Conservation (phyloP, 2,888 invertebrate species). For the Drosophila formosana region DNA sequence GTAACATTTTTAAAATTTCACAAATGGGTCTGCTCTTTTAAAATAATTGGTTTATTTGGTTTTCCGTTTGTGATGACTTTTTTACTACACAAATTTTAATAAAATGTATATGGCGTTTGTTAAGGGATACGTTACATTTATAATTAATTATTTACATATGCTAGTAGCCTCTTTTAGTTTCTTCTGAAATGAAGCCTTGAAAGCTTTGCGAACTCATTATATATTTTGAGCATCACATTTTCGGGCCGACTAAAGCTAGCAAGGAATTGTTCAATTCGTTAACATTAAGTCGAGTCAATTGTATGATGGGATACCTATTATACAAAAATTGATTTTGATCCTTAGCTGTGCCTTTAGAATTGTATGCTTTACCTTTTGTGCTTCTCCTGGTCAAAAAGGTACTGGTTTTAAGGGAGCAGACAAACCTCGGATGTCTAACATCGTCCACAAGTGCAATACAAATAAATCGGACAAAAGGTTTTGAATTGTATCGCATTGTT, state of each 20-base stretch:
- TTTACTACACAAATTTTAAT: no score
- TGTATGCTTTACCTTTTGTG: neutral
- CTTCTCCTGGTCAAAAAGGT: slow-evolving; percentile 3
- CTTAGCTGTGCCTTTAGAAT: slow-evolving; percentile 3
- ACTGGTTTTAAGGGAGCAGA: slow-evolving; percentile 22
- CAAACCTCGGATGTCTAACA: slow-evolving; percentile 21
- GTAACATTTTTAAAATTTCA: no score
- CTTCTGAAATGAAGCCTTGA: neutral
- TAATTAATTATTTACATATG: no score
- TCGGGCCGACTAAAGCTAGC: neutral
- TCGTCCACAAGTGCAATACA: slow-evolving; percentile 56
- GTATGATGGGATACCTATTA: slow-evolving; percentile 10
- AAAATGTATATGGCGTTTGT: no score
- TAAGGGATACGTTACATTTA: no score
- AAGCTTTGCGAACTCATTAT: neutral
- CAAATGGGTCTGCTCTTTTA: no score
- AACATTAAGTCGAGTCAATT: neutral
- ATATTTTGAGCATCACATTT: neutral
- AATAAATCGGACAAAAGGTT: slow-evolving; percentile 72
- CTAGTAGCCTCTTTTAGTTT: neutral
- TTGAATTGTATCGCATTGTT: slow-evolving; percentile 72
- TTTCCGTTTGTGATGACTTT: neutral
- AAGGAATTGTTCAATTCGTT: neutral
- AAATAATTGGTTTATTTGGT: no score
- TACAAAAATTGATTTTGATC: slow-evolving; percentile 19